Base-by-base conservation (phyloP, 2,113 vertebrate genomes). In the Amblyopsis rosae region DNA sequence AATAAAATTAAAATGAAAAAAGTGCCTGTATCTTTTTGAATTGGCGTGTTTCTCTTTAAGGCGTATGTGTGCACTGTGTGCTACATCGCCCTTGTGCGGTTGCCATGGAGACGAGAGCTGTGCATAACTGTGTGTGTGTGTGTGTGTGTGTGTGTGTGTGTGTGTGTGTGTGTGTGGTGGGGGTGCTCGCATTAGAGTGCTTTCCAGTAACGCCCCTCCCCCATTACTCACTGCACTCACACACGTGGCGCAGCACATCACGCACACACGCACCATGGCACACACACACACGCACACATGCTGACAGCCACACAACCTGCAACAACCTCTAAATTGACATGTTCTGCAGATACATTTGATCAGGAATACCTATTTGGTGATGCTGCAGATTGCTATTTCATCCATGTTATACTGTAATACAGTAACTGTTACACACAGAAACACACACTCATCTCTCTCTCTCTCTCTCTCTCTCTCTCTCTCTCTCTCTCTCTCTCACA, bases 191-290 rank as follows among this genome's bases (percentile, higher is more conserved):
- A 82, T 89, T 75, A 70, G 50, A 90, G 82, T 69, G 59, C 77
- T 67, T 77, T 83, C 76, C 79, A 72, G 69, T 76, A 57, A 60
- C 81, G 78, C 87, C 91, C 90, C 73, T 84, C 87, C 89, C 90
- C 89, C 74, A 59, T 72, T 32, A 69, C 76, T 78, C 41, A 70
- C 54, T 53, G 35, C 59, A n/a, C 33, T 46, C 59, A 45, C 70
- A 70, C 16, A 68, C n/a, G 68, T 72, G 61, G 54, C 59, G 70
- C 48, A 72, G 48, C 51, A 67, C 33, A 35, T 57, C n/a, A n/a
- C 15, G 4, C 10, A 12, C 17, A 50, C 26, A 46, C 45, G 35
- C 32, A 62, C 19, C 51, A 48, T 10, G n/a, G 7, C 5, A 49
- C 3, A 9, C 48, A 17, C 53, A 58, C 32, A 32, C 65, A 67